phyloP scores from a whole-genome alignment of 1,140 invertebrate species.

The Campoletis sonorensis region DNA sequence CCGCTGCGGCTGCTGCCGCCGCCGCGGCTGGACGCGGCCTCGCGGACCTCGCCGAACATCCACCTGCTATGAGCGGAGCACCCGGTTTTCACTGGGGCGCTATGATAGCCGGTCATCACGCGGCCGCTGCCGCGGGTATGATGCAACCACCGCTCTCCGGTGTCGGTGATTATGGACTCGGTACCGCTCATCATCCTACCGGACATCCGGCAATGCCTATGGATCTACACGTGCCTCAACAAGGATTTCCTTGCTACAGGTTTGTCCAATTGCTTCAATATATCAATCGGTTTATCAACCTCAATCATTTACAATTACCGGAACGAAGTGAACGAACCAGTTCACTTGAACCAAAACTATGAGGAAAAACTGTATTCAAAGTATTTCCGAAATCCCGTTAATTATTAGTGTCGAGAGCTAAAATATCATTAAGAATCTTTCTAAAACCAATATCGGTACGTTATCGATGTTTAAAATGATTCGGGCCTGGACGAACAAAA shows the following conservation, averaged over 20 bases:
- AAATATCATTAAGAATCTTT: too few relatives aligned
- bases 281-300: not conserved
- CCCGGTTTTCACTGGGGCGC: slow-evolving; percentile 74
- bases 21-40: slow-evolving; percentile 80
- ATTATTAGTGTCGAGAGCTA: too few relatives aligned
- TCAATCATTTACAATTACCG: not conserved
- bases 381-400: too few relatives aligned
- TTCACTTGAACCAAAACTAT: not conserved
- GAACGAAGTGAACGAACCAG: not conserved
- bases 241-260: slow-evolving; percentile 93
- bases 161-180: slow-evolving; percentile 76
- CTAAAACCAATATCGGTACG: too few relatives aligned
- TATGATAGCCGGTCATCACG: slow-evolving; percentile 74
- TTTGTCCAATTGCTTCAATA: slow-evolving; percentile 61
- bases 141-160: slow-evolving; percentile 74
- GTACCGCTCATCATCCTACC: slow-evolving; percentile 76
- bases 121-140: slow-evolving; percentile 80
- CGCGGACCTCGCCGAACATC: slow-evolving; percentile 71
- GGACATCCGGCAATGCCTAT: slow-evolving; percentile 82
- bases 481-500: not conserved
- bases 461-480: not conserved
- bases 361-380: not conserved
- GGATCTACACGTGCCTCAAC: slow-evolving; percentile 88
- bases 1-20: slow-evolving; percentile 70
- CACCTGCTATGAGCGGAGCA: slow-evolving; percentile 72